A percentile compares a stretch with the other conserved stretches of the same genome.
Evolutionary conservation across 2,888 invertebrate species (phyloP).

Genomic region (Oligia fasciuncula): DNA sequence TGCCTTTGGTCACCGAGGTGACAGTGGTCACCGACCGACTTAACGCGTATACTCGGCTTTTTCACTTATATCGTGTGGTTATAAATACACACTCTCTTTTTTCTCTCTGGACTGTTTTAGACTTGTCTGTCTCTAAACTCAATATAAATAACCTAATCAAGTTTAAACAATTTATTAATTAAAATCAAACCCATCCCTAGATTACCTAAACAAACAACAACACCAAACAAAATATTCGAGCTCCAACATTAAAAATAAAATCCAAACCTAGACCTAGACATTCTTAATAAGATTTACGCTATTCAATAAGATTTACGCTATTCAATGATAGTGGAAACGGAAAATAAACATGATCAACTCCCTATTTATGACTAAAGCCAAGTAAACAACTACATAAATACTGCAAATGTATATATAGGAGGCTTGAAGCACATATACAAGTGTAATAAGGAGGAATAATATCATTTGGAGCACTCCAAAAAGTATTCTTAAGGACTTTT

Average conservation of each 20-base stretch:
- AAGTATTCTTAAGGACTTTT: conserved; percentile 35
- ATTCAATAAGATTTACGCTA: too few relatives aligned
- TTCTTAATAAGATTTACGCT: conserved; percentile 25
- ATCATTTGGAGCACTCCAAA: conserved; percentile 28
- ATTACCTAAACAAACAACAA: too few relatives aligned
- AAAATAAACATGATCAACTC: conserved; percentile 54
- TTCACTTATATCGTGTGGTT: background rate
- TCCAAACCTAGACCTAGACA: background rate
- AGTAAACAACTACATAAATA: conserved; percentile 63
- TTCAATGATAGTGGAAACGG: conserved; percentile 19
- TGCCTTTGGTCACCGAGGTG: background rate
- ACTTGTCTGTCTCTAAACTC: background rate
- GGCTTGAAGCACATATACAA: conserved; percentile 46
- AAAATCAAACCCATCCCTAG: too few relatives aligned
- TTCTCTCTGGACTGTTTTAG: background rate
- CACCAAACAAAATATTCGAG: too few relatives aligned
- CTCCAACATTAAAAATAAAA: conserved; percentile 18
- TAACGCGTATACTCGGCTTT: too few relatives aligned
- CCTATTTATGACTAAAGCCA: conserved; percentile 39
- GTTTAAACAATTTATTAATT: background rate
- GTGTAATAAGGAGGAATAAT: conserved; percentile 37
- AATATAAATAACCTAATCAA: background rate
- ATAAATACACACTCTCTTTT: background rate
- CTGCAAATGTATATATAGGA: conserved; percentile 23
- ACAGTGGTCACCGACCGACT: too few relatives aligned